These are phyloP conservation scores for Nephrotoma guestfalica DNA, from an alignment of 2,888 invertebrate genomes.

Conservation along the genomic window DNA sequence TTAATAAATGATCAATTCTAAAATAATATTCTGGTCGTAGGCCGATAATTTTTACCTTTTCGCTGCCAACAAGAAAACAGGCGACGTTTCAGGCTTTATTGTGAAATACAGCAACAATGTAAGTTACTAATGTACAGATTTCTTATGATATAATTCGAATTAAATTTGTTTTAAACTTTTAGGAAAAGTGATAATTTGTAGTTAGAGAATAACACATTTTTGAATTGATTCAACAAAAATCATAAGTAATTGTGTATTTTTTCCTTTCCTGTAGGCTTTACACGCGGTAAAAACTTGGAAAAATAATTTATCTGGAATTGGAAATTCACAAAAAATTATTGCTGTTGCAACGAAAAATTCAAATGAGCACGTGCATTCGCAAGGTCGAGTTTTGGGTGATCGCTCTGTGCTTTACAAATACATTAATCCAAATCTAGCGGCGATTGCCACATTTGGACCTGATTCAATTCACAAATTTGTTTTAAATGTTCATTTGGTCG, in stretches of 20 bases:
- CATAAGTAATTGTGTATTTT: not conserved
- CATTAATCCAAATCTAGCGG: conserved; percentile 91
- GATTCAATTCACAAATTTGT: conserved; percentile 64
- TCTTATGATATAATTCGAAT: not conserved
- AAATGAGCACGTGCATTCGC: conserved; percentile 75
- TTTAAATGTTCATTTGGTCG: conserved; percentile 73
- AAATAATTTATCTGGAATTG: conserved; percentile 44
- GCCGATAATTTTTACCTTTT: not conserved
- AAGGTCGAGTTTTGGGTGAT: conserved; percentile 88
- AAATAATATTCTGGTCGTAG: not conserved
- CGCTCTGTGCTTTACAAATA: conserved; percentile 97
- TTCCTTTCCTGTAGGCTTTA: conserved; percentile 35
- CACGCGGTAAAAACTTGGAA: conserved; percentile 58
- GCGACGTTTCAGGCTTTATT: not conserved
- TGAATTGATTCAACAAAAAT: not conserved
- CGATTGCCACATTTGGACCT: conserved; percentile 63
- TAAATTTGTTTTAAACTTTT: not conserved
- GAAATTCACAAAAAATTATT: conserved; percentile 44
- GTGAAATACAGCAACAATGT: not conserved
- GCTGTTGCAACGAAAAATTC: conserved; percentile 47
- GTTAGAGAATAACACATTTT: no score
- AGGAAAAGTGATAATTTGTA: no score
- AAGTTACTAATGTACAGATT: not conserved
- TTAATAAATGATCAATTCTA: not conserved
- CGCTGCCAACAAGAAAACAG: not conserved